Percentiles rank a stretch among this genome's conserved stretches.
Conservation (phyloP, 2,797 vertebrate genomes). For the Sebastes oblongus region DNA sequence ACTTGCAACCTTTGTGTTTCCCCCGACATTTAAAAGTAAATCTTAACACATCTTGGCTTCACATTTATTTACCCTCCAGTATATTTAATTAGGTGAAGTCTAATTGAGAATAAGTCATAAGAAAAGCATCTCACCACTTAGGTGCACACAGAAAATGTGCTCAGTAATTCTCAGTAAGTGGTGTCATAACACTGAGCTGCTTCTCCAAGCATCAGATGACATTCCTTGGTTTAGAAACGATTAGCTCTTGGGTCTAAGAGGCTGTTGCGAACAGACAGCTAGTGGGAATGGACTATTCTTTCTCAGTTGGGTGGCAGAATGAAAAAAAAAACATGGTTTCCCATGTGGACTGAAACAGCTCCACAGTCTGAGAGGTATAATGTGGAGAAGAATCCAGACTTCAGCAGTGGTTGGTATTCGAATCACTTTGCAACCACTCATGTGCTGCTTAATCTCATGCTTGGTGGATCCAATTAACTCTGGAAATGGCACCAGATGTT, state of each 20-base stretch:
- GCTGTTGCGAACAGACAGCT: not conserved
- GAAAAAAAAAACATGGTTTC: not conserved
- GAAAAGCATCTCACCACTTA: not conserved
- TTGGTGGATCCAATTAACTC: conserved; percentile 63
- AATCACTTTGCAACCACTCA: conserved; percentile 18
- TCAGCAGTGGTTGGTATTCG: not conserved
- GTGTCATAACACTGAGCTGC: not conserved
- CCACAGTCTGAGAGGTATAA: not conserved
- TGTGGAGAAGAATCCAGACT: not conserved
- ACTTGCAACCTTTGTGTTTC: not conserved
- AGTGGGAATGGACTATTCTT: not conserved
- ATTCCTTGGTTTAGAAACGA: not conserved
- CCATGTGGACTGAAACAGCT: not conserved
- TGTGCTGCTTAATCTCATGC: conserved; percentile 57
- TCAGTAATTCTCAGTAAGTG: not conserved
- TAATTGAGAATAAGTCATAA: not conserved
- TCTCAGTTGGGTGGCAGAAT: not conserved
- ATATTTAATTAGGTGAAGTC: not conserved
- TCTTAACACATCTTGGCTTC: not conserved
- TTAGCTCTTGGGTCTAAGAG: not conserved
- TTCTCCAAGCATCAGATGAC: not conserved
- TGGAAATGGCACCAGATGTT: conserved; percentile 51
- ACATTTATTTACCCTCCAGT: not conserved
- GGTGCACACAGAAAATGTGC: not conserved
- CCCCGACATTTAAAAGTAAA: not conserved